Evolutionary conservation across 2,888 invertebrate species (phyloP), one percentile per base, ranked within the genome.

Genomic region (Drosophila neonasuta): DNA sequence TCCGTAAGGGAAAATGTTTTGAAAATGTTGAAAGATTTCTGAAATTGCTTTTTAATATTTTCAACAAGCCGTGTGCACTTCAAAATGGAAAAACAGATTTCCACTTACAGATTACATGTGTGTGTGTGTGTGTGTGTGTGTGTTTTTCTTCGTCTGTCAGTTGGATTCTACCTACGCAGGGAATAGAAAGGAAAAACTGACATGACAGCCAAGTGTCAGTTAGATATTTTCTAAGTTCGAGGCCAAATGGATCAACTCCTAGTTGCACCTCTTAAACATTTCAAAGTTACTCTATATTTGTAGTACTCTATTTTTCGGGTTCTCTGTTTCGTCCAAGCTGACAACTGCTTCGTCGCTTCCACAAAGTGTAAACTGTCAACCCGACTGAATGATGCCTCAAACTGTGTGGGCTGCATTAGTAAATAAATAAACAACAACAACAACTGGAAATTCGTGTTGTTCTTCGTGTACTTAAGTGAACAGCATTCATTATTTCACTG

Each of bases 1-100:
- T 70, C 59, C 61, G 32, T 34, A 20, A 48, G 50, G 64, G 13
- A 42, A 68, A 67, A 61, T 20, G 20, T 20, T 0, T 20, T 0
- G 3, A 20, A 20, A 20, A 61, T 44, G 74, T 32, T 71, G 63
- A 71, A 58, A 75, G 70, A 69, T 74, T 65, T 54, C 29, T 51
- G 55, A 73, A 82, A 82, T 82, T 71, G 79, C 74, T 74, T 83
- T 86, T 83, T 86, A 86, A 83, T 83, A 86, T 85, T 84, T 77
- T 86, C 87, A 72, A 76, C 77, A 74, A 71, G 64, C 51, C 24
- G 24, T 24, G 15, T 5, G 56, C 68, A 70, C 69, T 68, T 68
- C 41, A 73, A 57, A 57, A 57, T 41, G 49, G 51, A 46, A 70
- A 71, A 68, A 68, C 66, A 71, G 76, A 84, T 85, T 84, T 84